Evolutionary conservation across 2,797 vertebrate species (phyloP).

Genomic region (Pangasius larnaudii): DNA sequence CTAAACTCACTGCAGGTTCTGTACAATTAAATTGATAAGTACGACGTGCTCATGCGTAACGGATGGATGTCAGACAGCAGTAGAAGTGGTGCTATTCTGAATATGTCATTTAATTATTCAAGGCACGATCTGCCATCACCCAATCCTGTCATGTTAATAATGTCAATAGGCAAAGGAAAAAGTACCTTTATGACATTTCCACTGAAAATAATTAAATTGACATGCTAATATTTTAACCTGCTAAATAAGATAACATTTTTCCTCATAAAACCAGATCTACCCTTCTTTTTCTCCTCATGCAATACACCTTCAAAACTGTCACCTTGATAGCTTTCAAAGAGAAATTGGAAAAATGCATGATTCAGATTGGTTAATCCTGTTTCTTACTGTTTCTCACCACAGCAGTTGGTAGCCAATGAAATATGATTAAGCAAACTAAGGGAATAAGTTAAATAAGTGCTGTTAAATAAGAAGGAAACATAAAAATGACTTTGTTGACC

Average conservation of each 20-base stretch:
- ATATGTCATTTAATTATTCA: not conserved
- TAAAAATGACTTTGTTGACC: not conserved
- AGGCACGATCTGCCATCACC: not conserved
- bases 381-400: not conserved
- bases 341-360: not conserved
- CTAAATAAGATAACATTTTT: not conserved
- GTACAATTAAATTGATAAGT: not conserved
- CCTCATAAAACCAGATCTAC: not conserved
- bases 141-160: not conserved
- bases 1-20: not conserved
- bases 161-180: not conserved
- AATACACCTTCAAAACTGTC: not conserved
- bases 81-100: conserved; percentile 1
- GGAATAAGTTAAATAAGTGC: not conserved
- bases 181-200: not conserved
- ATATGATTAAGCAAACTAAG: not conserved
- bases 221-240: not conserved
- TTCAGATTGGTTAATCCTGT: not conserved
- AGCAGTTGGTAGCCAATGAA: not conserved
- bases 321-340: not conserved
- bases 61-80: not conserved
- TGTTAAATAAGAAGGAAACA: not conserved
- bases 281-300: not conserved
- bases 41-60: not conserved
- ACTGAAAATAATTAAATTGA: not conserved